Evolutionary conservation across 2,888 invertebrate genomes (phyloP).

Genomic region (Crossocerus cetratus): DNA sequence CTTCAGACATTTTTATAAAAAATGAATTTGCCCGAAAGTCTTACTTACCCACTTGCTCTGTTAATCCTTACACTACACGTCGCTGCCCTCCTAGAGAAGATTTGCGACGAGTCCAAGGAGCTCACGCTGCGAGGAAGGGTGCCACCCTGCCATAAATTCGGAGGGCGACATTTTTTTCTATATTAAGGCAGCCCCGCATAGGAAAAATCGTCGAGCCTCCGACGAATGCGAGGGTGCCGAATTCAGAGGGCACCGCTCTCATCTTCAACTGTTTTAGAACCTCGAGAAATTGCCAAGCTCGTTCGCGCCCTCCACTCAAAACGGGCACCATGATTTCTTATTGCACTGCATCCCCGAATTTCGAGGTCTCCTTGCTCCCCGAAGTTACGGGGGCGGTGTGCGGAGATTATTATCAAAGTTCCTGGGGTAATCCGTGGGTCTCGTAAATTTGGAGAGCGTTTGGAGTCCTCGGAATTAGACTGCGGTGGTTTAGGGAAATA

Average conservation of each 20-base stretch:
- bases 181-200: conserved; percentile 33
- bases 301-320: neutral
- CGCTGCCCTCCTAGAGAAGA: neutral
- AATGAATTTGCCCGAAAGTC: no score
- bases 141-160: conserved; percentile 36
- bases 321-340: neutral
- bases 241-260: neutral
- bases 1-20: no score
- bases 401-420: no score
- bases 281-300: neutral
- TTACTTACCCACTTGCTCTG: neutral
- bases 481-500: no score
- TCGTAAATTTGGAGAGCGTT: no score
- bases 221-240: neutral
- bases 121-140: neutral
- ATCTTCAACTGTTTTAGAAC: neutral
- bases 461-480: no score
- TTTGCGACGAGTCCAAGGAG: conserved; percentile 1
- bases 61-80: neutral
- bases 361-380: no score
- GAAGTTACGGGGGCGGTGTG: no score
- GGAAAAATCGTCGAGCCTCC: conserved; percentile 19
- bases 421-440: no score
- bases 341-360: neutral
- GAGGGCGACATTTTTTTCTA: conserved; percentile 43